Percentiles rank a stretch among this genome's conserved stretches.
Evolutionary conservation across 2,113 vertebrate genomes (phyloP).

Genomic region (Myrmecophaga tridactyla): DNA sequence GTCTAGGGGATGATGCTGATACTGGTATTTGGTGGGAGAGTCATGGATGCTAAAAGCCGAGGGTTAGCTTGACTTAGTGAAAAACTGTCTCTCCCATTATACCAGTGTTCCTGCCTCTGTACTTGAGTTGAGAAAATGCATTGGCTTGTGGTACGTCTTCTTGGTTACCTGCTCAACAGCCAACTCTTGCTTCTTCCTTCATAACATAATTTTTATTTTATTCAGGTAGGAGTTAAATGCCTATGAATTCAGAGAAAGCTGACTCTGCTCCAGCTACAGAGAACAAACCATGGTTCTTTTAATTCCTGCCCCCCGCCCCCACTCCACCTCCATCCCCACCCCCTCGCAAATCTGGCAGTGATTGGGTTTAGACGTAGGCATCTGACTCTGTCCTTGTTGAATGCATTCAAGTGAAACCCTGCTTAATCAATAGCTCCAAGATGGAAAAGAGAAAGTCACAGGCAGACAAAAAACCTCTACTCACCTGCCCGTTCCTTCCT

Average conservation of each 20-base stretch:
- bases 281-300: background rate
- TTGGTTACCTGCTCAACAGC: background rate
- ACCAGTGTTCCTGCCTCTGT: background rate
- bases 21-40: accelerated
- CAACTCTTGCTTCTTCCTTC: background rate
- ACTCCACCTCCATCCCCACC: no score
- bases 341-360: no score
- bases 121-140: background rate
- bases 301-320: no score
- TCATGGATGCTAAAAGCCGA: background rate
- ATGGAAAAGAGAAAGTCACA: background rate
- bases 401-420: background rate
- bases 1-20: no score
- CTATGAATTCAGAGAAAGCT: background rate
- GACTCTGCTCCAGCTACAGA: background rate
- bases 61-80: background rate
- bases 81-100: background rate
- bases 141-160: background rate
- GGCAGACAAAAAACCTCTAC: background rate
- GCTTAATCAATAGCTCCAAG: background rate
- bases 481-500: background rate
- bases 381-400: background rate
- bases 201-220: background rate
- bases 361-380: background rate
- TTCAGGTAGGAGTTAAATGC: background rate